Percentiles rank a stretch among this genome's conserved stretches.
phyloP scores from a whole-genome alignment of 2,888 invertebrate species.

The Torymus auratus region DNA sequence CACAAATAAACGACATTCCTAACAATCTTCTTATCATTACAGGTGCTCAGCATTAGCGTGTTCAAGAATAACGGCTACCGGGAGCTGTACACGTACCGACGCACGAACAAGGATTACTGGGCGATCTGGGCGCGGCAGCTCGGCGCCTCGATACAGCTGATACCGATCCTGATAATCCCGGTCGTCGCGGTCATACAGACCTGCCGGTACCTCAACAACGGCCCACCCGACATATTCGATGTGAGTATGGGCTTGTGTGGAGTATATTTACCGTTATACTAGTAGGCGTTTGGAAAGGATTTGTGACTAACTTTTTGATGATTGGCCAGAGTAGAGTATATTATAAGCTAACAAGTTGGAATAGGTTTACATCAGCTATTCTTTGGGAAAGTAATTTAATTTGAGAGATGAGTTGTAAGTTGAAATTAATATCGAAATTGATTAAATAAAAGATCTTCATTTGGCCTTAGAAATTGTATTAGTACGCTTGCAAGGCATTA shows the following conservation, averaged over 20 bases:
- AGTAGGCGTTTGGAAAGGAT: background rate
- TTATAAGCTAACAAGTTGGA: too few species aligned
- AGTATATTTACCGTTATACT: background rate
- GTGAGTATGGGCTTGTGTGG: slow-evolving; percentile 78
- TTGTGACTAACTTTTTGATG: too few species aligned
- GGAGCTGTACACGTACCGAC: slow-evolving; percentile 83
- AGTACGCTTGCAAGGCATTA: too few species aligned
- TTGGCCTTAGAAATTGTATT: too few species aligned
- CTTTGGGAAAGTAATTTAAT: too few species aligned
- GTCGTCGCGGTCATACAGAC: slow-evolving; percentile 85
- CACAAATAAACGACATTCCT: background rate
- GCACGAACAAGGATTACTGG: slow-evolving; percentile 84
- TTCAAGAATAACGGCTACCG: slow-evolving; percentile 84
- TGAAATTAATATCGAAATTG: too few species aligned
- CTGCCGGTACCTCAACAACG: slow-evolving; percentile 87
- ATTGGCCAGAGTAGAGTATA: too few species aligned
- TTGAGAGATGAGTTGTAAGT: too few species aligned
- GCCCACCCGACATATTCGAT: slow-evolving; percentile 91
- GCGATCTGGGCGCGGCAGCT: slow-evolving; percentile 88
- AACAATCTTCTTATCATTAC: slow-evolving; percentile 28
- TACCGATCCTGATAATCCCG: slow-evolving; percentile 86
- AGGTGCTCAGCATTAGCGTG: slow-evolving; percentile 83
- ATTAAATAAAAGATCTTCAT: too few species aligned
- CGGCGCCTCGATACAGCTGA: slow-evolving; percentile 85
- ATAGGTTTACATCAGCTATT: too few species aligned